A percentile compares a stretch with the other conserved stretches of the same genome.
Evolutionary conservation across 2,797 vertebrate species (phyloP).

Genomic region (Echeneis naucrates): DNA sequence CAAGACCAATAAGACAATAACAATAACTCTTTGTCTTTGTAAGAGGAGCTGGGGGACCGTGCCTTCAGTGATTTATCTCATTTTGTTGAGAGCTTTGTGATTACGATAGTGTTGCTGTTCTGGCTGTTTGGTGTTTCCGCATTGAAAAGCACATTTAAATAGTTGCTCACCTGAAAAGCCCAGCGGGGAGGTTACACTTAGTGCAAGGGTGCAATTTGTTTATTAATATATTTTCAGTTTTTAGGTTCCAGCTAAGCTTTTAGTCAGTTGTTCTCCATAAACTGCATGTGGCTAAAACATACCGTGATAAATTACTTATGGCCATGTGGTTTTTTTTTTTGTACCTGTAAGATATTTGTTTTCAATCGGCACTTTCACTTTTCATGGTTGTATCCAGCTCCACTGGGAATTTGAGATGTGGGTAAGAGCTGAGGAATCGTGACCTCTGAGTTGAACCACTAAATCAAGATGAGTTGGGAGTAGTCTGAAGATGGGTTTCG

Average conservation of each 20-base stretch:
- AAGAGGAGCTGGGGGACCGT: not conserved
- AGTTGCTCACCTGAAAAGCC: slow-evolving; percentile 19
- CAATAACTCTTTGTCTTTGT: not conserved
- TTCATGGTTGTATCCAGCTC: slow-evolving; percentile 14
- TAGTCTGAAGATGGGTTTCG: slow-evolving; percentile 58
- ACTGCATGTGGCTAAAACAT: slow-evolving; percentile 5
- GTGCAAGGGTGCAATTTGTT: not conserved
- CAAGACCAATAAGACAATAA: not conserved
- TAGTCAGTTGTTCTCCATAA: slow-evolving; percentile 15
- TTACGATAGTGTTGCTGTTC: not conserved
- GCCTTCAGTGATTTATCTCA: not conserved
- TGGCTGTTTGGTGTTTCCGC: not conserved
- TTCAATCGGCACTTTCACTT: slow-evolving; percentile 6
- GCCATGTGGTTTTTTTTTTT: not conserved
- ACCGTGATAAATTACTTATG: not conserved
- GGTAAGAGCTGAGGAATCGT: slow-evolving; percentile 25
- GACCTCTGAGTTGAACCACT: slow-evolving; percentile 49
- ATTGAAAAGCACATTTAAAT: slow-evolving; percentile 23
- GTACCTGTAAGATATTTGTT: slow-evolving; percentile 3
- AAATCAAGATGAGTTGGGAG: slow-evolving; percentile 66
- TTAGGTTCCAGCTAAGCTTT: not conserved
- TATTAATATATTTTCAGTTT: not conserved
- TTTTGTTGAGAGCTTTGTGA: not conserved
- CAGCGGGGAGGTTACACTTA: slow-evolving; percentile 1
- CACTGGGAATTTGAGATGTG: slow-evolving; percentile 25